Conservation (phyloP, 2,888 invertebrate species). For the Peribatodes rhomboidaria region DNA sequence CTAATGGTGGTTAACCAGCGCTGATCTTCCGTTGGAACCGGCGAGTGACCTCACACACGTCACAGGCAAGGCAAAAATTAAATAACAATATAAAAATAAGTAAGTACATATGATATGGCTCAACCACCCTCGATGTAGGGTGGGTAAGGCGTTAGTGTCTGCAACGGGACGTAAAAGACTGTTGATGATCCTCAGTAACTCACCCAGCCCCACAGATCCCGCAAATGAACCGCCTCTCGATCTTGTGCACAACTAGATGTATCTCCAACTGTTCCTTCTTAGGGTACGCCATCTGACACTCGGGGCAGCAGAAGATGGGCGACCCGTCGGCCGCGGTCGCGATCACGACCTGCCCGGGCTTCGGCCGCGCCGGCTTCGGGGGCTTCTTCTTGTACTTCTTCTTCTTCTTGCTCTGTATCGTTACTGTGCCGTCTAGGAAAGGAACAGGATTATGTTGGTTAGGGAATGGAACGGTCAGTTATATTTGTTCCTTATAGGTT, state of each 20-base stretch:
- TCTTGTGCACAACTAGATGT: constrained; percentile 92
- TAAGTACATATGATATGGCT: no score
- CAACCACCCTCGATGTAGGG: no score
- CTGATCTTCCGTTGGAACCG: no score
- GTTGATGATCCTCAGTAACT: constrained; percentile 44
- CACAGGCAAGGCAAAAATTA: no score
- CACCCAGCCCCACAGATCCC: constrained; percentile 92
- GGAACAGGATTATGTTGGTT: background rate
- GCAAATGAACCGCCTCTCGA: constrained; percentile 92
- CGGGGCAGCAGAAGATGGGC: constrained; percentile 92
- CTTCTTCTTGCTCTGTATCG: constrained; percentile 87
- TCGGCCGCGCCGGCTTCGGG: constrained; percentile 91
- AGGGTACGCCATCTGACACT: constrained; percentile 93
- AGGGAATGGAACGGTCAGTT: no score
- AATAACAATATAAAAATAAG: no score
- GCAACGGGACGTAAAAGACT: no score
- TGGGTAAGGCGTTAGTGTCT: background rate
- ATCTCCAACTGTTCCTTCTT: constrained; percentile 93
- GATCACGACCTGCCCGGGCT: constrained; percentile 84
- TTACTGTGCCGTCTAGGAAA: constrained; percentile 63
- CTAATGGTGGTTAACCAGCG: no score
- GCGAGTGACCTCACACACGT: no score
- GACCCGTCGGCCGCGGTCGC: constrained; percentile 86
- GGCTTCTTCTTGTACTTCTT: constrained; percentile 94
- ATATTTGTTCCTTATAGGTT: no score